Percentiles rank a stretch among this genome's conserved stretches.
Evolutionary conservation across 2,113 vertebrate genomes (phyloP).

Genomic region (Clinocottus analis): DNA sequence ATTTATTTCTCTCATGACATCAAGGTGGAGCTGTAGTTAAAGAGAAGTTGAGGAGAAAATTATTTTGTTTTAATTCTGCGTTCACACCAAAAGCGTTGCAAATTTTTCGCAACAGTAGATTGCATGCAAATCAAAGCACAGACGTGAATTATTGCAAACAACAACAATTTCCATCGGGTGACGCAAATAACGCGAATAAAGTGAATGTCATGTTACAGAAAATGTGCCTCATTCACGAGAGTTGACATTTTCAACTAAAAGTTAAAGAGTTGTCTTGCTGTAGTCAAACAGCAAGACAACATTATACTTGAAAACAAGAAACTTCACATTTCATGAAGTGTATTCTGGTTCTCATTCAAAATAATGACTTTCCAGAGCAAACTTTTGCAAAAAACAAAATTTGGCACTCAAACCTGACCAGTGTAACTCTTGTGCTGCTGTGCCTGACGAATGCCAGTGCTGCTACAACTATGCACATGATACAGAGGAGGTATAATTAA

Average conservation of each 20-base stretch:
- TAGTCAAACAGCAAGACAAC: neutral
- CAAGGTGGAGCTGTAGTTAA: neutral
- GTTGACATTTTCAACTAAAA: too few species aligned
- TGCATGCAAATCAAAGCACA: too few species aligned
- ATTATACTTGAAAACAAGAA: neutral
- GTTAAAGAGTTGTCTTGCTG: neutral
- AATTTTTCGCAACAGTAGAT: too few species aligned
- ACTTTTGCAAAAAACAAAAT: neutral
- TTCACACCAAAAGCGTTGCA: too few species aligned
- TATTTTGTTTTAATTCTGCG: neutral
- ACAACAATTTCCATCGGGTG: too few species aligned
- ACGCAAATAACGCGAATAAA: too few species aligned
- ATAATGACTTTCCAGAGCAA: neutral
- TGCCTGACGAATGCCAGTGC: slow-evolving; percentile 20
- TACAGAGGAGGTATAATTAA: slow-evolving; percentile 69
- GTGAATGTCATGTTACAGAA: too few species aligned
- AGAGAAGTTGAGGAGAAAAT: neutral
- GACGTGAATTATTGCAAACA: too few species aligned
- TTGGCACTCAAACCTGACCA: neutral
- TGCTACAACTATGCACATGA: slow-evolving; percentile 20
- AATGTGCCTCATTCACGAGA: too few species aligned
- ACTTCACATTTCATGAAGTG: neutral
- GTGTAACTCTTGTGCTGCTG: neutral
- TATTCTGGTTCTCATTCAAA: neutral
- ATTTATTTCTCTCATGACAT: neutral